Base-by-base conservation (phyloP, 2,797 vertebrate species). In the Artibeus jamaicensis region DNA sequence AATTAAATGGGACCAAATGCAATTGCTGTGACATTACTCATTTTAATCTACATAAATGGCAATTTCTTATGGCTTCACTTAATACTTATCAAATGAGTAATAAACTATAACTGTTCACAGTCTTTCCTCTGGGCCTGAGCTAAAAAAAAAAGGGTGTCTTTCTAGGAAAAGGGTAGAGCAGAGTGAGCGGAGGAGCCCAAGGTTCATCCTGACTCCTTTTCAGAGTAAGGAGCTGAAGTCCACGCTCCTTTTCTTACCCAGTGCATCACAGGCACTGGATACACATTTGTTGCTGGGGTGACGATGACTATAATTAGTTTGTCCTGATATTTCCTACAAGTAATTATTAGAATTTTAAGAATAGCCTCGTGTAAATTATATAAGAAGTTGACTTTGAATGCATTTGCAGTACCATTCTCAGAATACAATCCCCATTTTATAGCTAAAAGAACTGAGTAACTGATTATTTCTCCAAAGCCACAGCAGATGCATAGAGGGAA, bases 281-380 rank as follows among this genome's bases (percentile, higher is more conserved):
- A 93, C 92, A 85, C 14, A 71, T 34, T 71, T 79, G 21, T 3
- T 74, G 37, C 29, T 65, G 24, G 65, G 14, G 14, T 50, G 37
- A 39, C 32, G n/a, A 50, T 79, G 21, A 70, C 44, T 67, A 32
- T 42, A 67, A 87, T 76, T 42, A 76, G 14, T 21, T 39, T 92
- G 55, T 57, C 26, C 26, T 62, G 26, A 32, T 79, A 89, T 50
- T 26, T 70, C 22, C 59, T 86, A 11, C 77, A 82, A 73, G n/a
- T 46, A 76, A 84, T 77, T 70, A 90, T 44, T 90, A 86, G 37
- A 86, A 89, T 82, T 39, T 65, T 50, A 92, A 87, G 87, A 65
- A 24, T 4, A 86, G 89, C 44, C 70, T 59, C 14, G 93, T 87
- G 19, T 34, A 92, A 70, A 87, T 86, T 46, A 82, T 53, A 71